Conservation (phyloP, 2,113 vertebrate species). For the Pleuronectes platessa region DNA sequence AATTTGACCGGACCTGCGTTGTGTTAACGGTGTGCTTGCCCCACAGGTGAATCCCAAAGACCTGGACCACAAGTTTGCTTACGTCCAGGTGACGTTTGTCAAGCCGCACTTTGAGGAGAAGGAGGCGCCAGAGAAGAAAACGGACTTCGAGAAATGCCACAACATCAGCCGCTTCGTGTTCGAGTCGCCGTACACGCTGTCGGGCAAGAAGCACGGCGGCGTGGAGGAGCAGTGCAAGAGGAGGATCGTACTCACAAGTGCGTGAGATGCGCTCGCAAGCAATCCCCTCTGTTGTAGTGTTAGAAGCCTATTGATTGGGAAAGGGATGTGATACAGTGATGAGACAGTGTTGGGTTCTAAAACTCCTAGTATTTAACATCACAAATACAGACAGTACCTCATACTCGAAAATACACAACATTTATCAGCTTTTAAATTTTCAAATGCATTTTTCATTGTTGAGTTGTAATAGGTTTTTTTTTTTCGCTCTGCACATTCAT, state of each 20-base stretch:
- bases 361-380: no score
- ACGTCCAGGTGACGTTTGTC: constrained; percentile 96
- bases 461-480: no score
- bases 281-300: no score
- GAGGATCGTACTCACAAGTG: constrained; percentile 91
- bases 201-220: constrained; percentile 95
- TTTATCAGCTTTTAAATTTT: no score
- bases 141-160: constrained; percentile 93
- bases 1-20: no score
- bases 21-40: neutral
- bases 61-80: constrained; percentile 92
- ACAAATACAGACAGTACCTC: no score
- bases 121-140: constrained; percentile 91
- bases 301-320: no score
- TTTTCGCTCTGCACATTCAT: no score
- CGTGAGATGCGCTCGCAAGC: constrained; percentile 32
- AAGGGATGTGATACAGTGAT: no score
- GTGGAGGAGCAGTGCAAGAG: constrained; percentile 97
- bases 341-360: no score
- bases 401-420: no score
- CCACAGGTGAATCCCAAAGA: constrained; percentile 92
- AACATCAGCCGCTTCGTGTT: constrained; percentile 95
- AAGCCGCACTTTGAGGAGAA: constrained; percentile 97
- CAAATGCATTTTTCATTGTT: no score
- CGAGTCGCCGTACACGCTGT: constrained; percentile 95